Percentiles rank a stretch among this genome's conserved stretches.
Evolutionary conservation across 2,797 vertebrate genomes (phyloP).

Genomic region (Nyctibius grandis): DNA sequence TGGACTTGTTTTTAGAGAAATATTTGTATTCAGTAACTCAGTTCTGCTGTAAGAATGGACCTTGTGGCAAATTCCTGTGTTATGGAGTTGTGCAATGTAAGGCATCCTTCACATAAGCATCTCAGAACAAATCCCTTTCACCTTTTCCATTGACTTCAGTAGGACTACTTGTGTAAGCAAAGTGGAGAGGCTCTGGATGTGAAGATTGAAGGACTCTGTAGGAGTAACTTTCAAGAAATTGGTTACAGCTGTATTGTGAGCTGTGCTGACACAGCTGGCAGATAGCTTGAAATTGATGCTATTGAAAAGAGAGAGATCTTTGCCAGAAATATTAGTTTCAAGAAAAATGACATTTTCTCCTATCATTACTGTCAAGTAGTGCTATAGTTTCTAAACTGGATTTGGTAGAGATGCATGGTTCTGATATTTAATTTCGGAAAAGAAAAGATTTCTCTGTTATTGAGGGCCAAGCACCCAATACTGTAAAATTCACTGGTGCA

Average conservation of each 20-base stretch:
- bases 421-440: conserved; percentile 38
- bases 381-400: conserved; percentile 10
- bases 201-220: not conserved
- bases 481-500: not conserved
- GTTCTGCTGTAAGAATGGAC: not conserved
- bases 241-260: not conserved
- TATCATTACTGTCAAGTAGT: not conserved
- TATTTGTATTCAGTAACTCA: not conserved
- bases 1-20: not conserved
- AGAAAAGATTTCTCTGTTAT: not conserved
- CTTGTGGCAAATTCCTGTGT: not conserved
- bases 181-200: not conserved
- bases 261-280: conserved; percentile 27
- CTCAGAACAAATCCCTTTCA: not conserved
- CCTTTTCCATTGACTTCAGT: conserved; percentile 7
- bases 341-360: not conserved
- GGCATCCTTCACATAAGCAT: not conserved
- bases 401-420: not conserved
- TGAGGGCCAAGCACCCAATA: not conserved
- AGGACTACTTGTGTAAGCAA: not conserved
- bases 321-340: conserved; percentile 34
- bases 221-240: conserved; percentile 15
- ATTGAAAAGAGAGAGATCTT: not conserved
- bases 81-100: not conserved
- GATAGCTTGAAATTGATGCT: conserved; percentile 29